phyloP scores from a whole-genome alignment of 1,140 invertebrate species.

The Akabosia matsudoensis region DNA sequence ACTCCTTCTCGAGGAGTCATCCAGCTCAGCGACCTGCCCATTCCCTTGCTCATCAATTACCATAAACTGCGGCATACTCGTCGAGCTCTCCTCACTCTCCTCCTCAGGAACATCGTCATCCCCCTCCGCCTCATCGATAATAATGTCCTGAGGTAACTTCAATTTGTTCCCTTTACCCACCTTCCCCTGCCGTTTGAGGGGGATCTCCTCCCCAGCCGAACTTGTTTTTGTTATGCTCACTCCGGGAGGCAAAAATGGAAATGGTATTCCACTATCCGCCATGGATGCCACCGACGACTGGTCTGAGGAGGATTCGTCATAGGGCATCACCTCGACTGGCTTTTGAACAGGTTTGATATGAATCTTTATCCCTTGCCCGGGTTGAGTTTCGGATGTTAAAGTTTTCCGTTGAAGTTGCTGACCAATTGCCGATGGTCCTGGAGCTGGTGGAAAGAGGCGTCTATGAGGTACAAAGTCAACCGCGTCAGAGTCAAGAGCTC shows the following conservation, averaged over 20 bases:
- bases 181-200: background rate
- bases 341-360: conserved; percentile 3
- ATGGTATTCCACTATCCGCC: background rate
- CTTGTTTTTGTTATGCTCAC: conserved; percentile 12
- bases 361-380: background rate
- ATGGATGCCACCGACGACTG: background rate
- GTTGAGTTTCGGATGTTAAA: background rate
- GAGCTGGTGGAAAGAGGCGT: background rate
- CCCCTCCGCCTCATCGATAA: background rate
- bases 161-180: background rate
- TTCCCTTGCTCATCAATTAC: background rate
- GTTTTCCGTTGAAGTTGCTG: background rate
- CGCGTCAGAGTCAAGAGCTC: background rate
- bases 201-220: too few relatives aligned
- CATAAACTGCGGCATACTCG: background rate
- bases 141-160: background rate
- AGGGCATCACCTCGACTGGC: background rate
- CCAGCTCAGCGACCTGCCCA: background rate
- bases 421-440: background rate
- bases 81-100: background rate
- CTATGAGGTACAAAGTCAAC: background rate
- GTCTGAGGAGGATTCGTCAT: background rate
- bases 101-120: background rate
- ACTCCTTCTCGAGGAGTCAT: background rate
- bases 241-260: background rate